Base-by-base conservation (phyloP, 2,888 invertebrate genomes). In the Tinea semifulvella region DNA sequence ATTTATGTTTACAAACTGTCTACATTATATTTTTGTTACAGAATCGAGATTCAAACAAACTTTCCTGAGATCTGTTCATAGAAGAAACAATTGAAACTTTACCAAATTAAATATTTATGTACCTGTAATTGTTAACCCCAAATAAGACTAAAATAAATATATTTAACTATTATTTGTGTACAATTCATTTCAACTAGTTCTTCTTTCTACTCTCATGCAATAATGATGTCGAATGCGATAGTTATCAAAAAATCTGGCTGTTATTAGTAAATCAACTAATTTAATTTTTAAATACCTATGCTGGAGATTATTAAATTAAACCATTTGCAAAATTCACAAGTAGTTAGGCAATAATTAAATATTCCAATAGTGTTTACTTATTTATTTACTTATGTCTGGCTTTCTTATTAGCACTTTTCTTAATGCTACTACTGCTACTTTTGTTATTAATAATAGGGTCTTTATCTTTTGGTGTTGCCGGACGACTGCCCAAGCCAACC, bases 381-480 rank as follows among this genome's bases (percentile, higher is more conserved):
- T n/a, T 7, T 31, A 31, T 22, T 40, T 87, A 93, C 79, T 92
- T 87, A 72, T 92, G 92, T 57, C 91, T 85, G 14, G 91, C 88
- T 70, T 93, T 91, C 65, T 93, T 94, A 60, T 88, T 91, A 54
- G 86, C 87, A 62, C 84, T 90, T 59, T 92, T 92, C 66, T 92
- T 92, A 28, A 85, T 80, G 47, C 59, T 70, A 36, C 72, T 68
- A 46, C 61, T 66, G 10, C 67, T 55, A 40, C 77, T 54, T 62
- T 85, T 86, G 52, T 85, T 85, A 28, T 55, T 59, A 46, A 73
- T 55, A 1, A 61, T 56, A n/a, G n/a, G n/a, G 44, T 81, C 80
- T 52, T 81, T 81, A 14, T 81, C 81, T 57, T 81, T 82, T 5
- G 82, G 82, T 5, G 81, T 81, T 1, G 75, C 61, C 0, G 82